Base-by-base conservation (phyloP, 2,113 vertebrate genomes). In the Meriones unguiculatus region DNA sequence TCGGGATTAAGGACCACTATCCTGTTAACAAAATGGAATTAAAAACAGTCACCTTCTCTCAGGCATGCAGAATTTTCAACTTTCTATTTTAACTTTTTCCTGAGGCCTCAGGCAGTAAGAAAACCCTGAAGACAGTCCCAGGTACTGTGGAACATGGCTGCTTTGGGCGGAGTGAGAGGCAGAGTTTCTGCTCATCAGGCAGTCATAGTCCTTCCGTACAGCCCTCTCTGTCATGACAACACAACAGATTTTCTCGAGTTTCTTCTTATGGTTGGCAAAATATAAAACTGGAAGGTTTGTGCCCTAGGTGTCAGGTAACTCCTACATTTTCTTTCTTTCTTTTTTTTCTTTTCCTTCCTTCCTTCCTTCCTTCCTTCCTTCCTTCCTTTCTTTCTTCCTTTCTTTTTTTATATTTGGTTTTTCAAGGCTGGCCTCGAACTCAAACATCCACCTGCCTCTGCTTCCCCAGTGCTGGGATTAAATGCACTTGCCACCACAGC, bases 11-110 rank as follows among this genome's bases (percentile, higher is more conserved):
- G 50, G 67, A 96, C 86, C 8, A 93, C 28, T 54, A 70, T 32
- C 73, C 82, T 93, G 86, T 88, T 92, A 91, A 91, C 92, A 92
- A 97, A 94, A 87, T 50, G 54, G 92, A 94, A 96, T 89, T 54
- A 95, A 95, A 95, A 82, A 57, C 10, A 77, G 35, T 88, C 90
- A 70, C 30, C 52, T 73, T 75, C 80, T 87, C 50, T 84, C 46
- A 90, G 81, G 25, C 59, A 82, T 90, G 88, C 76, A 50, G 75
- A 75, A 77, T 90, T 95, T 96, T 95, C 81, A 95, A 77, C 81
- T 24, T 12, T n/a, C 62, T 24, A 18, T 91, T 96, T 93, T 87
- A 93, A 64, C 90, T 85, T 93, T 95, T 77, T 50, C 59, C 80
- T 35, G 52, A 92, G 76, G 28, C 70, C 89, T 95, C 50, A 69